Base-by-base conservation (phyloP, 2,797 vertebrate genomes). In the Halcyon badia region DNA sequence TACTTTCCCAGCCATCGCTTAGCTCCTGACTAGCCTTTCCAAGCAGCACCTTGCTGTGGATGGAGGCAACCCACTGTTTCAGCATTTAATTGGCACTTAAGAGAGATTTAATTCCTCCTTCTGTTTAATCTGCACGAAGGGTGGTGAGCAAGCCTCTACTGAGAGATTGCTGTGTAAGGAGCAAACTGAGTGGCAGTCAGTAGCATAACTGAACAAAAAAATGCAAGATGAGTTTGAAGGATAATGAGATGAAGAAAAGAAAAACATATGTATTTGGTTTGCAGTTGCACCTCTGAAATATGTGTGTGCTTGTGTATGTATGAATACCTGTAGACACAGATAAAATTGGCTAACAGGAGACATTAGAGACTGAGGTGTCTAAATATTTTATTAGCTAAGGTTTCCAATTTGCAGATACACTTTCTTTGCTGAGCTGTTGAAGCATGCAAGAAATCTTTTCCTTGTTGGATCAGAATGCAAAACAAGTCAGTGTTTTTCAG, bases 81-180 rank as follows among this genome's bases (percentile, higher is more conserved):
- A 89, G 33, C 52, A 73, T 87, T 95, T 91, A 94, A 92, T 89
- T 93, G 66, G 33, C n/a, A 88, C 33, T 96, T 90, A 66, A 70
- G 30, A 77, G 48, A 77, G 25, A 84, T 93, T 93, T 92, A 89
- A 54, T 80, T 92, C 56, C 30, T 80, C 20, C 56, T 90, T 35
- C n/a, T 77, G 16, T 54, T 90, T 71, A 79, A 85, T 2, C 3
- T 60, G 33, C 76, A 61, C 2, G 2, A 84, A 85, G 9, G 7
- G 9, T 42, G 9, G 16, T 80, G 17, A 85, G 16, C 13, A 80
- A 80, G 6, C 6, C 12, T 83, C 21, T 17, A 44, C 51, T 31
- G 56, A 75, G 24, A n/a, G 44, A 73, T 14, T 9, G 2, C 28
- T 71, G 14, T 18, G 11, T 41, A 70, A 85, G 13, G 7, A 46